Percentiles rank a stretch among this genome's conserved stretches.
Conservation (phyloP, 1,140 invertebrate species). For the Pachypeltis micranthus region DNA sequence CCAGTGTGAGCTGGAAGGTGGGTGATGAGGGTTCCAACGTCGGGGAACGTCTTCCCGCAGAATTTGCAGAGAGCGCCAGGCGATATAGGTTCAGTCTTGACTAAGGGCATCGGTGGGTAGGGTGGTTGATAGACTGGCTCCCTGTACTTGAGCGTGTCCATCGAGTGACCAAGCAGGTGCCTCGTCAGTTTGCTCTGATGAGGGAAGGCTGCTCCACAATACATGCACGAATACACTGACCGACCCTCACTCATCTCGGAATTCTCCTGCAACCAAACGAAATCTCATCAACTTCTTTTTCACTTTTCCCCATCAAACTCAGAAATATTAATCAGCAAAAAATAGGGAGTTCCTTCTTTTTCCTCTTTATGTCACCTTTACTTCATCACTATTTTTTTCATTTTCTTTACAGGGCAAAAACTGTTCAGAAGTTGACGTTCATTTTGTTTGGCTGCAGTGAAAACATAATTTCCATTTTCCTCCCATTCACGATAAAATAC, state of each 20-base stretch:
- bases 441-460: slow-evolving; percentile 63
- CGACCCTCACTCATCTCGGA: slow-evolving; percentile 42
- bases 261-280: slow-evolving; percentile 83
- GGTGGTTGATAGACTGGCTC: slow-evolving; percentile 43
- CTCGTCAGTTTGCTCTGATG: slow-evolving; percentile 78
- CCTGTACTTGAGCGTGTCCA: slow-evolving; percentile 72
- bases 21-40: slow-evolving; percentile 70
- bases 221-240: slow-evolving; percentile 50
- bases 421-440: slow-evolving; percentile 79
- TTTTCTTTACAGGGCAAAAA: slow-evolving; percentile 1
- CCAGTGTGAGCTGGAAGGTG: slow-evolving; percentile 79
- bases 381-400: slow-evolving; percentile 10
- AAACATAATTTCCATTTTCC: slow-evolving; percentile 11
- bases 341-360: slow-evolving; percentile 4
- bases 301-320: slow-evolving; percentile 20
- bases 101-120: slow-evolving; percentile 38
- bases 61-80: slow-evolving; percentile 74
- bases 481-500: slow-evolving; percentile 7
- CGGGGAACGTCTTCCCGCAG: slow-evolving; percentile 78
- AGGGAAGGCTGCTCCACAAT: slow-evolving; percentile 73
- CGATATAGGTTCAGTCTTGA: slow-evolving; percentile 34
- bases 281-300: slow-evolving; percentile 84
- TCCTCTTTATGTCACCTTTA: background rate
- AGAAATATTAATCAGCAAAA: background rate
- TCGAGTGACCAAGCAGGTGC: slow-evolving; percentile 73